phyloP scores from a whole-genome alignment of 2,888 invertebrate species.

The Acanthopleura granulata region DNA sequence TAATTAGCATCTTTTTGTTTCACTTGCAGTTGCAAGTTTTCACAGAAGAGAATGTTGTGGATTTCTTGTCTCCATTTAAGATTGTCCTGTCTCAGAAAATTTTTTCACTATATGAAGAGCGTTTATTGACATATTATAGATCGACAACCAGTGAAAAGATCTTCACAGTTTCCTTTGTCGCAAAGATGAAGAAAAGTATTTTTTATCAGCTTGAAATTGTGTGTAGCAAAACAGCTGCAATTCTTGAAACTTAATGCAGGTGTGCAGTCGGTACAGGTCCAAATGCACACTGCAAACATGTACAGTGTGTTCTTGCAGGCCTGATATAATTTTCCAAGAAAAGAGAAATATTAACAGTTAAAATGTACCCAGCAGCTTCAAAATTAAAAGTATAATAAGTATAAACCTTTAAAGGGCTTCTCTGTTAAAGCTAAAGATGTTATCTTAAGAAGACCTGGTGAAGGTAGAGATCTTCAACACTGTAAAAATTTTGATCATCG shows the following conservation, averaged over 20 bases:
- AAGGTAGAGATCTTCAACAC: neutral
- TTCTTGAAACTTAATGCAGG: conserved; percentile 39
- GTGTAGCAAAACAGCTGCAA: conserved; percentile 24
- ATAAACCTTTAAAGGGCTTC: conserved; percentile 27
- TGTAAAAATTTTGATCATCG: conserved; percentile 10
- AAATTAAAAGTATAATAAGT: conserved; percentile 29
- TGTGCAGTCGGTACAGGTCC: conserved; percentile 44
- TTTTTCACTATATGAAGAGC: neutral
- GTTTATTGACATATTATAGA: neutral
- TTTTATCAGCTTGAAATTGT: conserved; percentile 32
- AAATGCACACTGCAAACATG: conserved; percentile 43
- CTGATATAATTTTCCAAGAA: conserved; percentile 18
- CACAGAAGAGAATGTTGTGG: neutral
- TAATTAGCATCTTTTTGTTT: neutral
- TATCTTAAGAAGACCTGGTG: neutral
- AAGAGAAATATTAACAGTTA: conserved; percentile 22
- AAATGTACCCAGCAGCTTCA: conserved; percentile 36
- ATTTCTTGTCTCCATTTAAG: neutral
- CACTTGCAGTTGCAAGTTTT: neutral
- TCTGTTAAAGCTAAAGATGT: conserved; percentile 29
- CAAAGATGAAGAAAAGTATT: conserved; percentile 31
- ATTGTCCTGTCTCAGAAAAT: neutral
- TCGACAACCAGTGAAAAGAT: neutral
- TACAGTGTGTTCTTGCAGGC: conserved; percentile 32
- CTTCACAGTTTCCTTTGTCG: conserved; percentile 21